Percentiles rank a stretch among this genome's conserved stretches.
phyloP scores from a whole-genome alignment of 1,140 invertebrate genomes.

The Hydropsyche tenuis region DNA sequence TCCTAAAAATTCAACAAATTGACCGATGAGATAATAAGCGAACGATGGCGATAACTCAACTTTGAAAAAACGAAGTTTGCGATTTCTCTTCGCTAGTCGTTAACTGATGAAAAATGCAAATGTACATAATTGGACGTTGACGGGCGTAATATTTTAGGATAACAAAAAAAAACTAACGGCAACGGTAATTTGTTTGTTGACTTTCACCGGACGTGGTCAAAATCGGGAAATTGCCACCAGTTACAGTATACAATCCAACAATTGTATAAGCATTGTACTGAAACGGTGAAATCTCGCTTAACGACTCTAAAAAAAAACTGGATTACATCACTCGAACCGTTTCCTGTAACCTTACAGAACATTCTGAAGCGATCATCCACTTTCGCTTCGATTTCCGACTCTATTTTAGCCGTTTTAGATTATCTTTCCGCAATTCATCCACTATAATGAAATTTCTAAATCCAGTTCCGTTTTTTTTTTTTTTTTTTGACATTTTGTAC shows the following conservation, averaged over 20 bases:
- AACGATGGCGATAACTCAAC: too few species aligned
- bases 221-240: conserved; percentile 35
- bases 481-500: too few species aligned
- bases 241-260: background rate
- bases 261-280: background rate
- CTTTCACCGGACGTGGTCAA: conserved; percentile 40
- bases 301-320: background rate
- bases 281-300: conserved; percentile 6
- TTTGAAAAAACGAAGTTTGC: background rate
- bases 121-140: background rate
- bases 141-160: conserved; percentile 9
- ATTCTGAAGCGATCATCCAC: background rate
- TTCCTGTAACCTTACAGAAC: conserved; percentile 15
- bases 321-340: background rate
- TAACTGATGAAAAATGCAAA: too few species aligned
- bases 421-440: background rate
- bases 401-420: background rate
- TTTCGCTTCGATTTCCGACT: conserved; percentile 4
- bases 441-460: too few species aligned
- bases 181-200: conserved; percentile 1
- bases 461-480: too few species aligned
- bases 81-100: background rate
- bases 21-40: conserved; percentile 2
- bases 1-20: background rate
- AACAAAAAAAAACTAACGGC: background rate